Conservation (phyloP, 2,888 invertebrate species). For the Epinotia nisella region DNA sequence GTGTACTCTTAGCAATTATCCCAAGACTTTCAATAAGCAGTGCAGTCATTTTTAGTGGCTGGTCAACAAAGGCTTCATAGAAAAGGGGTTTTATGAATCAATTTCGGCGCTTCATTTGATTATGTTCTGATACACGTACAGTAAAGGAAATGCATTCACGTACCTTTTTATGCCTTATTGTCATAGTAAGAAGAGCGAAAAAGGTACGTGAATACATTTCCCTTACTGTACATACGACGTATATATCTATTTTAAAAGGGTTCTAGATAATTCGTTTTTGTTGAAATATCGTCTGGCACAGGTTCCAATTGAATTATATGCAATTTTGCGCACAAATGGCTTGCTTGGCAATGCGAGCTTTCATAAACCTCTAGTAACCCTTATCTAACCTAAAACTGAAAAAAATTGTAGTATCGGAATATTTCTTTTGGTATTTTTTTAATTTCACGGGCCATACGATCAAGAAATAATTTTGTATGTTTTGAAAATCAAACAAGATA, state of each 20-base stretch:
- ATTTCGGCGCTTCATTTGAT: conserved; percentile 68
- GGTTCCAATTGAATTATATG: conserved; percentile 57
- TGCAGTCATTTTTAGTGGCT: conserved; percentile 45
- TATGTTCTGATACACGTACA: conserved; percentile 57
- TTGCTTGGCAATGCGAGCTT: conserved; percentile 5
- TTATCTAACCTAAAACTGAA: not conserved
- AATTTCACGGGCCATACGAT: not conserved
- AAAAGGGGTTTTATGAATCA: conserved; percentile 59
- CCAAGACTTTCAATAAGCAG: not conserved
- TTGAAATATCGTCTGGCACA: conserved; percentile 64
- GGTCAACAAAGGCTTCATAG: conserved; percentile 47
- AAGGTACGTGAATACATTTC: too few relatives aligned
- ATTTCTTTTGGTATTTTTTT: not conserved
- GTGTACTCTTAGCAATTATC: not conserved
- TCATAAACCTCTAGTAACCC: too few relatives aligned
- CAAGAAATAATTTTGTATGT: not conserved
- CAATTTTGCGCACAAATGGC: conserved; percentile 26
- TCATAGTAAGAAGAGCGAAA: too few relatives aligned
- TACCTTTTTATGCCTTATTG: too few relatives aligned
- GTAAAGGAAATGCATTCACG: too few relatives aligned
- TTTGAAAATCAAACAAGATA: not conserved
- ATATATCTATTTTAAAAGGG: conserved; percentile 60
- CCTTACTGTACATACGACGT: conserved; percentile 25
- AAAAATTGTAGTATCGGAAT: not conserved
- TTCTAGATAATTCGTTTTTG: conserved; percentile 72